phyloP scores from a whole-genome alignment of 1,140 invertebrate species.

The Neuroterus valhalla region DNA sequence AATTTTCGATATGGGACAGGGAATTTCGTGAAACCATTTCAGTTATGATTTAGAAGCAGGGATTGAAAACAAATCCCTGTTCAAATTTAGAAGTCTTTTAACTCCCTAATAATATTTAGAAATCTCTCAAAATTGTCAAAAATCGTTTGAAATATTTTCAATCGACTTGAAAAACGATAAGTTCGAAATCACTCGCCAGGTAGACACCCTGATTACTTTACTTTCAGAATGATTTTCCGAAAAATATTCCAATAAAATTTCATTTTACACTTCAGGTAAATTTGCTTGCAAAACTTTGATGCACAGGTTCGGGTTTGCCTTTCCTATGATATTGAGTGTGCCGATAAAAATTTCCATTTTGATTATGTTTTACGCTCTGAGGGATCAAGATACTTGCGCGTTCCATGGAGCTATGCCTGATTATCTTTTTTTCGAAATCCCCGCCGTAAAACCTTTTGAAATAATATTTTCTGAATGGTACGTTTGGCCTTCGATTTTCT shows the following conservation, averaged over 20 bases:
- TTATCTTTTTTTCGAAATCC: slow-evolving; percentile 81
- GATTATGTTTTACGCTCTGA: slow-evolving; percentile 78
- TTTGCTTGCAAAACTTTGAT: slow-evolving; percentile 90
- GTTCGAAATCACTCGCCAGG: too few relatives aligned
- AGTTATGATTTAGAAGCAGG: too few relatives aligned
- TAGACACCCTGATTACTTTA: too few relatives aligned
- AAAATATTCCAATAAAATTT: not conserved
- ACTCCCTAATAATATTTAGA: too few relatives aligned
- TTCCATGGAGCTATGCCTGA: slow-evolving; percentile 78
- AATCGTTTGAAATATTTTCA: too few relatives aligned
- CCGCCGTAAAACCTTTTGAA: slow-evolving; percentile 75
- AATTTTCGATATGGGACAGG: too few relatives aligned
- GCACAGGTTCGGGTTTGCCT: slow-evolving; percentile 86
- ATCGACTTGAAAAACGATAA: too few relatives aligned
- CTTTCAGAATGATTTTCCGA: slow-evolving; percentile 37
- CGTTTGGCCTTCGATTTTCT: slow-evolving; percentile 84
- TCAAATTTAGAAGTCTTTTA: too few relatives aligned
- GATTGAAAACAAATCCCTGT: too few relatives aligned
- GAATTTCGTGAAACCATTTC: too few relatives aligned
- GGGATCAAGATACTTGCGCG: slow-evolving; percentile 79
- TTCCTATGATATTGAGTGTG: slow-evolving; percentile 84
- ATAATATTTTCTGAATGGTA: slow-evolving; percentile 79
- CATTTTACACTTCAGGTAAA: slow-evolving; percentile 76
- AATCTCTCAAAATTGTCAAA: too few relatives aligned
- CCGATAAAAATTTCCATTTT: slow-evolving; percentile 81